Percentiles rank a stretch among this genome's conserved stretches.
Conservation (phyloP, 2,797 vertebrate species). For the Phataginus tetradactyla region DNA sequence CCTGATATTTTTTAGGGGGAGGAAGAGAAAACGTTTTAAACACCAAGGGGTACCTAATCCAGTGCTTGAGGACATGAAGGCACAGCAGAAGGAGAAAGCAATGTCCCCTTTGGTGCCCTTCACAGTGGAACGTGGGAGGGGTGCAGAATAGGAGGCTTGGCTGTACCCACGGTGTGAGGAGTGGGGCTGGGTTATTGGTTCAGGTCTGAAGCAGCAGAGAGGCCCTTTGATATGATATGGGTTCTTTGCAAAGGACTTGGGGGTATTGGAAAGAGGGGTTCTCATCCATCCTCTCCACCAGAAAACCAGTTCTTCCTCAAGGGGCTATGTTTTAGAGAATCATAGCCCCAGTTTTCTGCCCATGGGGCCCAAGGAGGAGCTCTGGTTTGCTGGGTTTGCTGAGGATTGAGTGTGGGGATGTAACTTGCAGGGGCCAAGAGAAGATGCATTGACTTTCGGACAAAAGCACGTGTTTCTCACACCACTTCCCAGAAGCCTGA, state of each 20-base stretch:
- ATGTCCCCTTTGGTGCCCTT: neutral
- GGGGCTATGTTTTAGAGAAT: neutral
- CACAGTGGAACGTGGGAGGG: too few relatives aligned
- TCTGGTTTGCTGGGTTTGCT: neutral
- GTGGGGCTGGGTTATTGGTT: accelerated
- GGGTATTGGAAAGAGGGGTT: neutral
- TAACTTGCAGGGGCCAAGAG: too few relatives aligned
- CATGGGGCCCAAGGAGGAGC: too few relatives aligned
- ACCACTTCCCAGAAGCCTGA: accelerated
- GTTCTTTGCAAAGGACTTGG: neutral
- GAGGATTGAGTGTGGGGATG: neutral
- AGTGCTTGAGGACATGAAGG: neutral
- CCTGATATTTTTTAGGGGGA: neutral
- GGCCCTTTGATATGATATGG: neutral
- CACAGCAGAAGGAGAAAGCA: neutral
- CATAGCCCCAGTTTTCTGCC: neutral
- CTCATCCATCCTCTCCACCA: neutral
- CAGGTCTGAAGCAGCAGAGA: neutral
- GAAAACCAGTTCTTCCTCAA: neutral
- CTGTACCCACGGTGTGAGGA: accelerated
- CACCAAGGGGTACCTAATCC: too few relatives aligned
- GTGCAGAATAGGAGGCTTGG: too few relatives aligned
- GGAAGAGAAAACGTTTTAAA: neutral
- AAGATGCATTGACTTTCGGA: neutral
- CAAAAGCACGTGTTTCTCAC: neutral